phyloP scores from a whole-genome alignment of 1,140 invertebrate genomes.

The Holotrichia oblita region DNA sequence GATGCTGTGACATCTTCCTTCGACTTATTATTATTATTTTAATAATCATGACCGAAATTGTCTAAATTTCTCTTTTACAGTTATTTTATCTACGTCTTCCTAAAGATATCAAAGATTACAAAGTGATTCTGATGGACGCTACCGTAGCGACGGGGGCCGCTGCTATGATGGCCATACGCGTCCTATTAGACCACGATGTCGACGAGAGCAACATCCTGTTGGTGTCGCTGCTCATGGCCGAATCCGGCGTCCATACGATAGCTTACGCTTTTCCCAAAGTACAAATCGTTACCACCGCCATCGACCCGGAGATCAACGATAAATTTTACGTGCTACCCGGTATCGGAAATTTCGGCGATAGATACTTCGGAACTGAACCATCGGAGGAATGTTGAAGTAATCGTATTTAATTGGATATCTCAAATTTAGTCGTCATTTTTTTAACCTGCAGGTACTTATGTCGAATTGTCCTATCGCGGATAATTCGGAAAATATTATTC shows the following conservation, averaged over 20 bases:
- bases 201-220: conserved; percentile 93
- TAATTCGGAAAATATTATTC: no score
- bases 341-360: conserved; percentile 98
- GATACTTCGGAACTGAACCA: conserved; percentile 97
- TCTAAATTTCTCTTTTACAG: conserved; percentile 65
- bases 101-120: conserved; percentile 97
- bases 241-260: conserved; percentile 96
- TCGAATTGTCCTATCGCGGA: no score
- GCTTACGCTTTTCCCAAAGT: conserved; percentile 98
- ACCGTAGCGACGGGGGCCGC: conserved; percentile 97
- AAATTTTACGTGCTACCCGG: conserved; percentile 98
- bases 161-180: conserved; percentile 98
- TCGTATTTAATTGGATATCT: background rate
- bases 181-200: conserved; percentile 97
- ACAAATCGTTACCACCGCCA: conserved; percentile 95
- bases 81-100: conserved; percentile 96
- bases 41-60: no score
- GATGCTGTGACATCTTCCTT: no score
- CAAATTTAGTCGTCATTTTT: background rate
- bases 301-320: conserved; percentile 97
- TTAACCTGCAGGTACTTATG: no score
- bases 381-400: conserved; percentile 63
- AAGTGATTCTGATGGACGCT: conserved; percentile 97
- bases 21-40: no score
- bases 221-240: conserved; percentile 94